phyloP scores from a whole-genome alignment of 1,140 invertebrate species.

The Streblospio benedicti region DNA sequence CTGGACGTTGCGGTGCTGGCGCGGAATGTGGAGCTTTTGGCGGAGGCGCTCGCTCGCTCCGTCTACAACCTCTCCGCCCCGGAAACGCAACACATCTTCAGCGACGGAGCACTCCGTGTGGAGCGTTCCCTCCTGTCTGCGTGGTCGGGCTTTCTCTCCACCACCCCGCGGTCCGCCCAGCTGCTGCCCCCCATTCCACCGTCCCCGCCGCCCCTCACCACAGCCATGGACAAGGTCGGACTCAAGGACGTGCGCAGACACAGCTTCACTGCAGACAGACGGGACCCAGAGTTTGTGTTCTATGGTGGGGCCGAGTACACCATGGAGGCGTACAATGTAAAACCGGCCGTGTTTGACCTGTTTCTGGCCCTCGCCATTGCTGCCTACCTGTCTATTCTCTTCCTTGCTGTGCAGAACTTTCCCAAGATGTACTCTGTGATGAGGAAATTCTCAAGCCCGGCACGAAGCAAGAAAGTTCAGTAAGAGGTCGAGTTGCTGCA shows the following conservation, averaged over 20 bases:
- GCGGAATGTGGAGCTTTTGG: conserved; percentile 66
- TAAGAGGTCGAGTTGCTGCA: too few relatives aligned
- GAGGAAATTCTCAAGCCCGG: too few relatives aligned
- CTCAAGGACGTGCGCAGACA: conserved; percentile 43
- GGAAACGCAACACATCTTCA: too few relatives aligned
- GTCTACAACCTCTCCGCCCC: conserved; percentile 78
- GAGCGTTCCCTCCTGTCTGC: conserved; percentile 61
- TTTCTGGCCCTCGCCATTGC: conserved; percentile 78
- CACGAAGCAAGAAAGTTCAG: too few relatives aligned
- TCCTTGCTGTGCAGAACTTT: conserved; percentile 54
- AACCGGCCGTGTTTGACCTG: conserved; percentile 94
- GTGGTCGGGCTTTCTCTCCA: conserved; percentile 65
- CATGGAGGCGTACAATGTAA: conserved; percentile 87
- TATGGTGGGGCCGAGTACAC: conserved; percentile 70
- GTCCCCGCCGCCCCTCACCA: conserved; percentile 58
- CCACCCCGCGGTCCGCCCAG: conserved; percentile 62
- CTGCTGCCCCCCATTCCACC: conserved; percentile 57
- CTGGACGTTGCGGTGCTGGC: conserved; percentile 57
- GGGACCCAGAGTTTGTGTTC: conserved; percentile 85
- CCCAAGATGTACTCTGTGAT: too few relatives aligned
- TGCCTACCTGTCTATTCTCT: conserved; percentile 70
- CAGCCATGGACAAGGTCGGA: conserved; percentile 57
- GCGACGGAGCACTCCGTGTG: conserved; percentile 49
- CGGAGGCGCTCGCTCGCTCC: conserved; percentile 72
- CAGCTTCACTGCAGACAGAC: conserved; percentile 45